Base-by-base conservation (phyloP, 2,797 vertebrate genomes). In the Peromyscus attwateri region DNA sequence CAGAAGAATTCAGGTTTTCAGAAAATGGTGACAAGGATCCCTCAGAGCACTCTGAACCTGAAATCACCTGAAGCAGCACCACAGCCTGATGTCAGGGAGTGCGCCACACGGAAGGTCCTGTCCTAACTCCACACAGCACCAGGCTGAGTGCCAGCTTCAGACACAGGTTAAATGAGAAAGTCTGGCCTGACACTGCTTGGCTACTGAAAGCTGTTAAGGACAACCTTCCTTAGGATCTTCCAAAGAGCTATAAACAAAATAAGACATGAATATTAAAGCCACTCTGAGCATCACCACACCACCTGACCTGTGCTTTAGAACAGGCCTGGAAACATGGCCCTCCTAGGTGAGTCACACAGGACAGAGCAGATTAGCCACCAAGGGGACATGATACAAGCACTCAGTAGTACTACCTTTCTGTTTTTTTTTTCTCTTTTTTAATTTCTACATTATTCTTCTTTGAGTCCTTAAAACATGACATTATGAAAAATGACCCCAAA, bases 21-120 rank as follows among this genome's bases (percentile, higher is more conserved):
- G 89, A 89, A 97, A 95, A 95, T n/a, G 55, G 68, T 92, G 52
- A 85, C 89, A 95, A 94, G 75, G 68, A 85, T 55, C 76, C 62
- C 87, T 80, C 73, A 87, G 62, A 68, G 76, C 11, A 29, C 71
- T 81, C 37, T 95, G 43, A 70, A 70, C 25, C 62, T 93, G 68
- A 93, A 80, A 52, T 25, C 71, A 73, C 49, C 27, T 5, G 25
- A 94, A n/a, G 49, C 21, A 52, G 34, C 8, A 37, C 62, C 62
- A 87, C 34, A 71, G 81, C 43, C 23, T 62, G 2, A 66, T 79
- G 49, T 23, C 57, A 89, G 1, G 23, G 64, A 64, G 46, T 19
- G 64, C 4, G 83, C 84, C 57, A 82, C 29, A 37, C 14, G 1
- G 3, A 75, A 5, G 57, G 29, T 66, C 27, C 43, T 85, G 0